Conservation (phyloP, 2,797 vertebrate genomes). For the Sorex maritimensis region DNA sequence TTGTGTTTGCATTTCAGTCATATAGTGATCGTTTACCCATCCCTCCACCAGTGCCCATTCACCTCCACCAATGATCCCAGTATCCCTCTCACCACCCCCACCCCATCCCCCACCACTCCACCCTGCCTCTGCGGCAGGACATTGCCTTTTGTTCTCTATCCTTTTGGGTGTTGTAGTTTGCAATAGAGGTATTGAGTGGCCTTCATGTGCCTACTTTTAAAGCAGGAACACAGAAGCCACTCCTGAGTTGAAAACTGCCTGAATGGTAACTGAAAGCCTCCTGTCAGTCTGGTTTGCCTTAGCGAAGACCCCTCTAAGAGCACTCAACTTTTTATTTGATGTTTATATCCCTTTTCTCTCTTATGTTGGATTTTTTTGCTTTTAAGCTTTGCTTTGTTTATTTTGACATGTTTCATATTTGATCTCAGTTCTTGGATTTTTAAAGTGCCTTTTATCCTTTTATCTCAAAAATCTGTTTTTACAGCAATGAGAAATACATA, state of each 20-base stretch:
- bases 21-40: too few relatives aligned
- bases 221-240: background rate
- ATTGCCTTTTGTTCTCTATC: too few relatives aligned
- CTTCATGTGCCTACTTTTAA: background rate
- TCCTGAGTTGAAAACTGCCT: background rate
- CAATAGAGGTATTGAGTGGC: too few relatives aligned
- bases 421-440: background rate
- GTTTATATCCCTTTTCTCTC: constrained; percentile 18
- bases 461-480: constrained; percentile 46
- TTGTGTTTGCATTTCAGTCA: too few relatives aligned
- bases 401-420: constrained; percentile 10
- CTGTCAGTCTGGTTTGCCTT: background rate
- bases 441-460: background rate
- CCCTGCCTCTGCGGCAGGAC: too few relatives aligned
- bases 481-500: background rate
- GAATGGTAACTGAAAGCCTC: background rate
- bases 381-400: constrained; percentile 13
- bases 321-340: background rate
- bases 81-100: too few relatives aligned
- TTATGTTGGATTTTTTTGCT: background rate
- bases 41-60: too few relatives aligned
- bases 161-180: too few relatives aligned
- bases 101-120: too few relatives aligned
- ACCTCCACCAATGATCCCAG: too few relatives aligned
- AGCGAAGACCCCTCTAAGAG: background rate